A percentile compares a stretch with the other conserved stretches of the same genome.
These are phyloP conservation scores for Gobio gobio DNA, from an alignment of 2,113 vertebrate genomes.

Conservation along the genomic window DNA sequence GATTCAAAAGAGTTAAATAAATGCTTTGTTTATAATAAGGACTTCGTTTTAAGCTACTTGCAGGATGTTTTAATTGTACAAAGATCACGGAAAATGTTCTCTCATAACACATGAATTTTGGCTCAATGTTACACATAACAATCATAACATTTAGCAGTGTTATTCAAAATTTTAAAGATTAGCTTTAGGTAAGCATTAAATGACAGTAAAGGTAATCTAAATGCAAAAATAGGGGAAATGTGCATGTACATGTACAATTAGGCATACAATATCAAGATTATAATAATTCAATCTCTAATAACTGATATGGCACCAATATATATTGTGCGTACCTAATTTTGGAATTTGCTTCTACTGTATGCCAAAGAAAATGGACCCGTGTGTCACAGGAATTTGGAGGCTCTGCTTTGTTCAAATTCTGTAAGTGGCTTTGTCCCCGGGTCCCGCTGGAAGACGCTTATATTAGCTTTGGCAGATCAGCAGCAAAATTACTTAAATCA, in stretches of 20 bases:
- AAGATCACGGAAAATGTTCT: too few species aligned
- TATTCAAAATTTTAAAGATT: too few species aligned
- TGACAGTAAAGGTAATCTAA: background rate
- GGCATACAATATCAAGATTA: background rate
- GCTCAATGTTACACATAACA: too few species aligned
- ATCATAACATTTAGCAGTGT: too few species aligned
- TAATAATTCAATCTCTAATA: background rate
- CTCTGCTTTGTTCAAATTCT: background rate
- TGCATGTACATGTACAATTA: background rate
- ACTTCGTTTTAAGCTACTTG: too few species aligned
- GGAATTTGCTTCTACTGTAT: too few species aligned
- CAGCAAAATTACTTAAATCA: conserved; percentile 22
- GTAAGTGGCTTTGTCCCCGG: background rate
- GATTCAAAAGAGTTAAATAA: too few species aligned
- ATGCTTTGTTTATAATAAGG: too few species aligned
- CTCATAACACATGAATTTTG: too few species aligned
- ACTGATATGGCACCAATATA: background rate
- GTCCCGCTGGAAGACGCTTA: background rate
- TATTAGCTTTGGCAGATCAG: background rate
- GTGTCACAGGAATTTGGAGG: background rate
- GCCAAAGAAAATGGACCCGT: background rate
- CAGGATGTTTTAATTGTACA: too few species aligned
- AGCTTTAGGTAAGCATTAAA: too few species aligned
- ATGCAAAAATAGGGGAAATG: background rate
- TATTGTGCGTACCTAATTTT: background rate